These are phyloP conservation scores for Indicator maculatus DNA, from an alignment of 2,113 vertebrate genomes.

Conservation along the genomic window DNA sequence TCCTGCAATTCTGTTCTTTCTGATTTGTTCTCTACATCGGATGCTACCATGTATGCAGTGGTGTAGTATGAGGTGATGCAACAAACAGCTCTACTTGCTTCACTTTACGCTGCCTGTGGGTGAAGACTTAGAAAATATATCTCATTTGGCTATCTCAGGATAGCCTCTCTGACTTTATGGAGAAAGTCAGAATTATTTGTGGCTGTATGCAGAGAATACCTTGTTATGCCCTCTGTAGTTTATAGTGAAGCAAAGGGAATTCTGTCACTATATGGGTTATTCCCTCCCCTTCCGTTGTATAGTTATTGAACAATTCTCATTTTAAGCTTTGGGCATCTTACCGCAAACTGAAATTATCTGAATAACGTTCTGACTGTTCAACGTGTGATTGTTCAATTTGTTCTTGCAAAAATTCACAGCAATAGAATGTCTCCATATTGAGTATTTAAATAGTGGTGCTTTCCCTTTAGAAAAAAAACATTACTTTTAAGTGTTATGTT, in stretches of 20 bases:
- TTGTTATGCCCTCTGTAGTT: neutral
- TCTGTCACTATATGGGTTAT: neutral
- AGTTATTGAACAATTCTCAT: neutral
- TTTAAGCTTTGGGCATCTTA: neutral
- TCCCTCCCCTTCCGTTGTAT: neutral
- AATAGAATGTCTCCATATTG: neutral
- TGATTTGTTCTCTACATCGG: accelerated
- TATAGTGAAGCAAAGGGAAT: neutral
- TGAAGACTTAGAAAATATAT: neutral
- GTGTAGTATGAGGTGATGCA: neutral
- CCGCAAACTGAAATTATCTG: neutral
- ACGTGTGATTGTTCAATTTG: neutral
- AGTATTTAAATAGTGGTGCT: neutral
- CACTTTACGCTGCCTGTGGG: neutral
- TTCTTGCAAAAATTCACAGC: neutral
- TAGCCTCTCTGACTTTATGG: neutral
- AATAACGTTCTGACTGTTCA: neutral
- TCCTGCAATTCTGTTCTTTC: neutral
- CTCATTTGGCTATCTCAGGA: neutral
- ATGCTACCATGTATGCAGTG: neutral
- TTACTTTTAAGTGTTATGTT: neutral
- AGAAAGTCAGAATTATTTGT: neutral
- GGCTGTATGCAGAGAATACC: neutral
- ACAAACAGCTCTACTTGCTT: neutral
- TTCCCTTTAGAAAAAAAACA: neutral